A percentile compares a stretch with the other conserved stretches of the same genome.
These are phyloP conservation scores for Phyto melanocephala DNA, from an alignment of 2,888 invertebrate species.

Conservation along the genomic window DNA sequence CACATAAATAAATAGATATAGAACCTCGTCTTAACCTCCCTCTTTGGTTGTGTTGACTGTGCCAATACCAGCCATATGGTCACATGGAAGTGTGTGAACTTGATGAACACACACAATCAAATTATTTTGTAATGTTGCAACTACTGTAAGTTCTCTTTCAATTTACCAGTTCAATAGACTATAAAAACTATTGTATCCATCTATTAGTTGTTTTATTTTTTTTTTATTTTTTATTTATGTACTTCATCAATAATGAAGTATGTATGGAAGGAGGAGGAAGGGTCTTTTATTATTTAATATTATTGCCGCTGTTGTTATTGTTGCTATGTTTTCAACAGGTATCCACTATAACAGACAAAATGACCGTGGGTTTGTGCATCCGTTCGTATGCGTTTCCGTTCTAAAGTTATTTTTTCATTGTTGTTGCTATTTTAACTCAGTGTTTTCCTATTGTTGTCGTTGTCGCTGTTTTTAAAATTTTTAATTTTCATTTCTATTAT, in stretches of 20 bases:
- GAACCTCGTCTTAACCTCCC: conserved; percentile 2
- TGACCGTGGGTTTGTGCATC: conserved; percentile 71
- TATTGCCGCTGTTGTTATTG: conserved; percentile 1
- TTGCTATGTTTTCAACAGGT: conserved; percentile 46
- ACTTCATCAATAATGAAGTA: neutral
- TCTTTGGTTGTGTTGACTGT: neutral
- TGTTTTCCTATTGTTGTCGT: conserved; percentile 27
- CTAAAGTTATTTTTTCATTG: conserved; percentile 31
- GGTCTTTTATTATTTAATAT: neutral
- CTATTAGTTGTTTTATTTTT: conserved; percentile 6
- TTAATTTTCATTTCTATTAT: conserved; percentile 28
- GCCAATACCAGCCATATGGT: conserved; percentile 10
- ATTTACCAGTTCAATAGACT: conserved; percentile 63
- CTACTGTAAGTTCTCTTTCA: conserved; percentile 25
- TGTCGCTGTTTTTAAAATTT: conserved; percentile 4
- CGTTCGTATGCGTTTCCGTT: conserved; percentile 71
- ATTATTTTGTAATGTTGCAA: conserved; percentile 1
- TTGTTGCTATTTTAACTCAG: neutral
- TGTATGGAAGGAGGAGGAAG: neutral
- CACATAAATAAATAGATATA: neutral
- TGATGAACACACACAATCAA: neutral
- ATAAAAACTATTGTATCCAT: conserved; percentile 26
- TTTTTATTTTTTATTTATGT: neutral
- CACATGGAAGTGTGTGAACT: neutral
- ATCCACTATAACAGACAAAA: conserved; percentile 39